A percentile compares a stretch with the other conserved stretches of the same genome.
Evolutionary conservation across 2,888 invertebrate species (phyloP).

Genomic region (Zygogramma bicolorata): DNA sequence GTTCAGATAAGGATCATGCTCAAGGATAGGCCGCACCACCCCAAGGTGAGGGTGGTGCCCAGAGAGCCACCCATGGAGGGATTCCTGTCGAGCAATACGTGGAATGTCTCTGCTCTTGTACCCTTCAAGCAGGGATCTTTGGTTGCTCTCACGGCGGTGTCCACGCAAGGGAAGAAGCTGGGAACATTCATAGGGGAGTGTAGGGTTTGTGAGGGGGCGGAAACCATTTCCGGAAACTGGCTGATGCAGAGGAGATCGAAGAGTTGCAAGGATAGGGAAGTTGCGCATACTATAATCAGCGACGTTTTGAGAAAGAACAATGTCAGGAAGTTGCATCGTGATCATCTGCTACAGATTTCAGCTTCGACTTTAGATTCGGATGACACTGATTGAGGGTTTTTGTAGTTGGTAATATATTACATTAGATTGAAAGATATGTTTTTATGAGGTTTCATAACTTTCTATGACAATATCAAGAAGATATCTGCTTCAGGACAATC

Average conservation of each 20-base stretch:
- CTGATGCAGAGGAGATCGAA: slow-evolving; percentile 55
- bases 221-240: slow-evolving; percentile 61
- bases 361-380: not conserved
- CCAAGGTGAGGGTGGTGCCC: slow-evolving; percentile 31
- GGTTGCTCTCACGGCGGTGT: slow-evolving; percentile 54
- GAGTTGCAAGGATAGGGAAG: slow-evolving; percentile 60
- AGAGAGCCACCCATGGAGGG: slow-evolving; percentile 50
- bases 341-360: slow-evolving; percentile 36
- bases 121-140: slow-evolving; percentile 57
- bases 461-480: no score
- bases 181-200: slow-evolving; percentile 61
- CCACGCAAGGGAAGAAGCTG: slow-evolving; percentile 51
- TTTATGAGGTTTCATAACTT: no score
- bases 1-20: slow-evolving; percentile 33
- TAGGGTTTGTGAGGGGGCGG: slow-evolving; percentile 58
- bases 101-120: slow-evolving; percentile 54
- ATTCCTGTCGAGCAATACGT: slow-evolving; percentile 53
- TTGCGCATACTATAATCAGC: slow-evolving; percentile 53
- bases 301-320: slow-evolving; percentile 58
- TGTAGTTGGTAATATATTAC: not conserved
- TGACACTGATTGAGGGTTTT: not conserved
- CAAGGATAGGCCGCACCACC: not conserved
- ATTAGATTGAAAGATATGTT: no score
- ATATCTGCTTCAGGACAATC: no score
- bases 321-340: slow-evolving; percentile 42